Evolutionary conservation across 2,113 vertebrate species (phyloP).

Genomic region (Hemiscyllium ocellatum): DNA sequence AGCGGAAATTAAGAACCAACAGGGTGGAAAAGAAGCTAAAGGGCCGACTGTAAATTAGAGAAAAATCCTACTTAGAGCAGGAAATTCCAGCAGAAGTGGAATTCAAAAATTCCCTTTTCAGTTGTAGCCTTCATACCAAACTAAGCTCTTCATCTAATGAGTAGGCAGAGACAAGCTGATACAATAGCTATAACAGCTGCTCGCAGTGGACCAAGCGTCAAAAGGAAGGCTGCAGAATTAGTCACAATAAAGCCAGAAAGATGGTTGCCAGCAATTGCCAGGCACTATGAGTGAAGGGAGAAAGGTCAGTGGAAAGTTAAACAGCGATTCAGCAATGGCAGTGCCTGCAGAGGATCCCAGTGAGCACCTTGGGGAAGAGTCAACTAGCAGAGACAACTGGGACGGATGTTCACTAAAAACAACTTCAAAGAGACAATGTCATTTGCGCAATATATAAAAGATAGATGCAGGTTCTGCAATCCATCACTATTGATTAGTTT

Average conservation of each 20-base stretch:
- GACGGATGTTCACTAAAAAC: neutral
- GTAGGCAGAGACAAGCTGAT: neutral
- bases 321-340: neutral
- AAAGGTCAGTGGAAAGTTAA: neutral
- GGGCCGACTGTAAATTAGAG: neutral
- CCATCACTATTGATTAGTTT: neutral
- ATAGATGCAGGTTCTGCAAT: neutral
- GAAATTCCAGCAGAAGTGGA: neutral
- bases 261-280: neutral
- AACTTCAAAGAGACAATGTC: neutral
- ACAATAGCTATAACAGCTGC: neutral
- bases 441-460: neutral
- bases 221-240: neutral
- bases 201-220: neutral
- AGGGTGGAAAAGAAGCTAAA: constrained; percentile 7
- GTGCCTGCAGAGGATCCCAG: neutral
- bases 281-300: neutral
- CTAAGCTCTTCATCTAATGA: constrained; percentile 10
- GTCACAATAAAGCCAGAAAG: neutral
- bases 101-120: neutral
- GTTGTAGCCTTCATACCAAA: neutral
- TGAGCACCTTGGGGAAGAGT: neutral
- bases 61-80: neutral
- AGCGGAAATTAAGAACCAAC: neutral
- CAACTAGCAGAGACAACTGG: neutral